A percentile compares a stretch with the other conserved stretches of the same genome.
These are phyloP conservation scores for Parazoanthus darwini DNA, from an alignment of 92 coral and sea anemone genomes.

Conservation along the genomic window DNA sequence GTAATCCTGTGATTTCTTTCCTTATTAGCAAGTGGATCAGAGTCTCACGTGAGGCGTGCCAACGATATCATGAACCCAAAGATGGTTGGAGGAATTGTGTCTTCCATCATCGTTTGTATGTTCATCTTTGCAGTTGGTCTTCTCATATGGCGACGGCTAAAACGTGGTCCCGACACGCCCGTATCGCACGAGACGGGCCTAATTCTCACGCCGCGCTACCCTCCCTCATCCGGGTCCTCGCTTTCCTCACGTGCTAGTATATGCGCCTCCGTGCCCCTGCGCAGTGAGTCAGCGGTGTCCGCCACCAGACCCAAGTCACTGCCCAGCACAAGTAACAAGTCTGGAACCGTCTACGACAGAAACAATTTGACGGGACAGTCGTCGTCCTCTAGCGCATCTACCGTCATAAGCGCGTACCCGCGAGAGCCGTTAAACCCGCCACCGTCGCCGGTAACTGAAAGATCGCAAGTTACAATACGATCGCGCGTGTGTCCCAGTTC, in stretches of 20 bases:
- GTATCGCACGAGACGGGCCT: conserved; percentile 67
- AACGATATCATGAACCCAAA: conserved; percentile 58
- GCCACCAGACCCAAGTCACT: conserved; percentile 58
- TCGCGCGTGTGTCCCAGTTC: conserved; percentile 88
- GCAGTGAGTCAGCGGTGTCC: conserved; percentile 66
- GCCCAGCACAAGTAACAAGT: conserved; percentile 70
- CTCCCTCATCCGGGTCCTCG: conserved; percentile 61
- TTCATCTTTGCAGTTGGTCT: conserved; percentile 70
- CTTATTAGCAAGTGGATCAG: not conserved
- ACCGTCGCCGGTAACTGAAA: conserved; percentile 96
- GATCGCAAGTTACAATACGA: conserved; percentile 83
- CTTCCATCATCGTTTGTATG: conserved; percentile 74
- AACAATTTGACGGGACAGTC: conserved; percentile 92
- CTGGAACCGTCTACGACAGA: conserved; percentile 92
- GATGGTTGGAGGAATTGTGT: conserved; percentile 84
- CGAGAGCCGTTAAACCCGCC: conserved; percentile 93
- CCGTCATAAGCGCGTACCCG: conserved; percentile 81
- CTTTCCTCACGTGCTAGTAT: conserved; percentile 67
- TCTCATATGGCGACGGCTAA: conserved; percentile 76
- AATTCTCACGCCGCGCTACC: conserved; percentile 72
- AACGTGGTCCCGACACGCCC: conserved; percentile 73
- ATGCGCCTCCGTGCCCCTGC: conserved; percentile 56
- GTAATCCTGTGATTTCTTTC: not conserved
- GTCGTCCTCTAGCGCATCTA: conserved; percentile 85
- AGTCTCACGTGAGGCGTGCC: not conserved